phyloP scores from a whole-genome alignment of 2,113 vertebrate genomes.

The Channa argus region DNA sequence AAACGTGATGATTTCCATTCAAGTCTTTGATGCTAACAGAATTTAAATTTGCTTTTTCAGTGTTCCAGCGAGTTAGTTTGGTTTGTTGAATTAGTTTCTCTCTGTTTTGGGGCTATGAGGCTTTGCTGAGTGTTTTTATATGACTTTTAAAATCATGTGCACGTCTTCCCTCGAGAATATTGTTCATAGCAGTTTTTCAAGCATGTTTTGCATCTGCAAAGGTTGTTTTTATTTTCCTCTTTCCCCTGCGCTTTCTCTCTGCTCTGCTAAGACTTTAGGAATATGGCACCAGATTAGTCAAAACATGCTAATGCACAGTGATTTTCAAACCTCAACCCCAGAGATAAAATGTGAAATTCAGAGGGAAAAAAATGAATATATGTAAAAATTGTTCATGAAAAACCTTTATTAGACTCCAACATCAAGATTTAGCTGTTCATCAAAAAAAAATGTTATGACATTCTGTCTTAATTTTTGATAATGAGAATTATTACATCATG shows the following conservation, averaged over 20 bases:
- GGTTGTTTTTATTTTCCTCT: neutral
- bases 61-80: constrained; percentile 17
- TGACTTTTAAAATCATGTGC: neutral
- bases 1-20: neutral
- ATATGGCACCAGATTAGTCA: constrained; percentile 34
- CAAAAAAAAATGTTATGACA: no score
- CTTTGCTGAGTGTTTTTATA: neutral
- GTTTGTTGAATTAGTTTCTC: constrained; percentile 13
- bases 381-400: neutral
- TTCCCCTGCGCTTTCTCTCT: neutral
- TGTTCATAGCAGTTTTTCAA: neutral
- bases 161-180: constrained; percentile 9
- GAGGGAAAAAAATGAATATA: constrained; percentile 28
- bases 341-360: constrained; percentile 36
- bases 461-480: no score
- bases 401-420: no score
- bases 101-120: neutral
- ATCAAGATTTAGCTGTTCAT: no score
- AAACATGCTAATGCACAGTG: constrained; percentile 38
- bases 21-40: constrained; percentile 16
- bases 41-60: neutral
- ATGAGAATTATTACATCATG: no score
- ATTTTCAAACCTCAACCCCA: constrained; percentile 19
- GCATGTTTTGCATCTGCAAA: constrained; percentile 26
- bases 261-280: constrained; percentile 13